Conservation (phyloP, 2,113 vertebrate genomes). For the Oceanites oceanicus region DNA sequence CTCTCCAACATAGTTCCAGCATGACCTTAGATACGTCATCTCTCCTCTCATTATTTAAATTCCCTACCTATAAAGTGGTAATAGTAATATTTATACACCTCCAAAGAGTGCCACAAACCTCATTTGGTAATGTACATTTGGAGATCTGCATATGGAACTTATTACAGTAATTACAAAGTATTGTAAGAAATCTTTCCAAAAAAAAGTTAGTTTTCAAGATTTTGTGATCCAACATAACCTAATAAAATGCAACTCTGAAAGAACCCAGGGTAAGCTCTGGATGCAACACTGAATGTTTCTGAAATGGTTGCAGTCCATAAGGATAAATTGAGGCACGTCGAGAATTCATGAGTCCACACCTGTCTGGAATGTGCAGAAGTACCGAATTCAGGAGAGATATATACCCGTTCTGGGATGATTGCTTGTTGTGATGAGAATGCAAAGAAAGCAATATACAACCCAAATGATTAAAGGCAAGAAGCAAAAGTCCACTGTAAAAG, state of each 20-base stretch:
- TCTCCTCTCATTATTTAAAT: not conserved
- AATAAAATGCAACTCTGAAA: not conserved
- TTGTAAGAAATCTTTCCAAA: not conserved
- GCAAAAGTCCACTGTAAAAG: not conserved
- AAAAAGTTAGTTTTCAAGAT: not conserved
- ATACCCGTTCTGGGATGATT: not conserved
- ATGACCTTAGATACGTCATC: not conserved
- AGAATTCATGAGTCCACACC: not conserved
- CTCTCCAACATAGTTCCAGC: not conserved
- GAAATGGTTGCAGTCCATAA: not conserved
- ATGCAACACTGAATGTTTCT: not conserved
- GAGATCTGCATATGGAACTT: not conserved
- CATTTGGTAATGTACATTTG: not conserved
- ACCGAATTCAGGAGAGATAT: not conserved
- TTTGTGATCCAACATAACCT: not conserved
- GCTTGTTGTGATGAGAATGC: not conserved
- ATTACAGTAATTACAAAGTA: not conserved
- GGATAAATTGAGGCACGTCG: accelerated
- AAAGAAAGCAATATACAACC: not conserved
- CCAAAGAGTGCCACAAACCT: not conserved
- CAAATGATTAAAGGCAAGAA: not conserved
- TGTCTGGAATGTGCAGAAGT: not conserved
- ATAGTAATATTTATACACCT: not conserved
- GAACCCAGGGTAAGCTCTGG: not conserved
- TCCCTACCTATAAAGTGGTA: not conserved